Evolutionary conservation across 1,140 invertebrate genomes (phyloP).

Genomic region (Heliconius hermathena): DNA sequence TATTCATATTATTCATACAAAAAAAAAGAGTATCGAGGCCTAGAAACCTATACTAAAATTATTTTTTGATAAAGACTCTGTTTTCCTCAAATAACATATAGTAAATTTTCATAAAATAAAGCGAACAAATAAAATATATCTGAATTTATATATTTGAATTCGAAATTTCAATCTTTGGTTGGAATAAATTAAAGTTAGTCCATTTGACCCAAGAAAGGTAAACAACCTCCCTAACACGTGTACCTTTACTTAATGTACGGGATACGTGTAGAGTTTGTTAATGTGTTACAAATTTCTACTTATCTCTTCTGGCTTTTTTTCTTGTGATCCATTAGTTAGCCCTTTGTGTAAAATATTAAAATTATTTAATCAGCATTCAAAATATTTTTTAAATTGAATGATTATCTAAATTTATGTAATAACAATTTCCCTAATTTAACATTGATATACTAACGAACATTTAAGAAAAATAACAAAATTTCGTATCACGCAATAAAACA

Average conservation of each 20-base stretch:
- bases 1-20: no score
- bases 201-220: conserved; percentile 32
- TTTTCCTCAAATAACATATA: not conserved
- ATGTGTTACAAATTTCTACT: conserved; percentile 33
- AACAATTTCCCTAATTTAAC: no score
- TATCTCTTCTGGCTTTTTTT: conserved; percentile 16
- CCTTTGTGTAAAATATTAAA: not conserved
- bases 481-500: not conserved
- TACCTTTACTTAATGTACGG: conserved; percentile 22
- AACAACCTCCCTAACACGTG: conserved; percentile 34
- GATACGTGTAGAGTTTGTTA: conserved; percentile 33
- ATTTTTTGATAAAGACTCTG: not conserved
- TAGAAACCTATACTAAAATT: no score
- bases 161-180: conserved; percentile 4
- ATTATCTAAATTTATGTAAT: no score
- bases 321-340: not conserved
- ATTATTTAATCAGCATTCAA: not conserved
- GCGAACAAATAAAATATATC: not conserved
- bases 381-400: not conserved
- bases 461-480: not conserved
- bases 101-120: not conserved
- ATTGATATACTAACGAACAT: not conserved
- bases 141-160: conserved; percentile 1
- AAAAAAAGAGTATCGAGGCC: no score
- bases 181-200: conserved; percentile 24